A percentile compares a stretch with the other conserved stretches of the same genome.
Evolutionary conservation across 1,140 invertebrate genomes (phyloP).

Genomic region (Drosophila albomicans): DNA sequence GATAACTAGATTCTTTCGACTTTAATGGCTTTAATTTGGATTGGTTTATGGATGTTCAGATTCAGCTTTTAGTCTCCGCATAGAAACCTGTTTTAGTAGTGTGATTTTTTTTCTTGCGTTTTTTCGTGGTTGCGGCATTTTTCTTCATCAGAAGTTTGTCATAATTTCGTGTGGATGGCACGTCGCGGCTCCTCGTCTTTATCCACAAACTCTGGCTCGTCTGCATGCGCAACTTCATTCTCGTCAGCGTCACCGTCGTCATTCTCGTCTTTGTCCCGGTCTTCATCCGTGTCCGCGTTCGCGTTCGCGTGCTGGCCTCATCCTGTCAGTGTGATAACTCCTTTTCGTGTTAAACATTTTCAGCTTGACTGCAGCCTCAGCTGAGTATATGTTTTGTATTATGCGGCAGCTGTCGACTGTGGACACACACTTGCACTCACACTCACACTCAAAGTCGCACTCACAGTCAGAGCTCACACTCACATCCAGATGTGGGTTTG

Average conservation of each 20-base stretch:
- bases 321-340: constrained; percentile 79
- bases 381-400: constrained; percentile 60
- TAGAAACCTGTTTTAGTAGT: neutral
- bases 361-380: constrained; percentile 60
- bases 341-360: constrained; percentile 82
- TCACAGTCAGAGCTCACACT: constrained; percentile 22
- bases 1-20: neutral
- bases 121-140: constrained; percentile 49
- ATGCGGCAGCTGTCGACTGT: constrained; percentile 73
- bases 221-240: constrained; percentile 7
- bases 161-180: constrained; percentile 66
- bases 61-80: neutral
- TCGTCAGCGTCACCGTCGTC: constrained; percentile 15
- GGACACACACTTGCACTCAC: constrained; percentile 40
- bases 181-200: constrained; percentile 30
- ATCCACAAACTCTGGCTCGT: neutral
- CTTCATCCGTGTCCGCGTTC: neutral
- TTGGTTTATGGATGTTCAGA: neutral
- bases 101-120: constrained; percentile 4
- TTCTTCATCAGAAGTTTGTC: constrained; percentile 74
- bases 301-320: constrained; percentile 31
- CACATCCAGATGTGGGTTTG: constrained; percentile 31
- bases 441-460: constrained; percentile 48
- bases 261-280: constrained; percentile 18
- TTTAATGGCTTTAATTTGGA: neutral